phyloP scores from a whole-genome alignment of 2,888 invertebrate genomes.

The Yponomeuta evonymella region DNA sequence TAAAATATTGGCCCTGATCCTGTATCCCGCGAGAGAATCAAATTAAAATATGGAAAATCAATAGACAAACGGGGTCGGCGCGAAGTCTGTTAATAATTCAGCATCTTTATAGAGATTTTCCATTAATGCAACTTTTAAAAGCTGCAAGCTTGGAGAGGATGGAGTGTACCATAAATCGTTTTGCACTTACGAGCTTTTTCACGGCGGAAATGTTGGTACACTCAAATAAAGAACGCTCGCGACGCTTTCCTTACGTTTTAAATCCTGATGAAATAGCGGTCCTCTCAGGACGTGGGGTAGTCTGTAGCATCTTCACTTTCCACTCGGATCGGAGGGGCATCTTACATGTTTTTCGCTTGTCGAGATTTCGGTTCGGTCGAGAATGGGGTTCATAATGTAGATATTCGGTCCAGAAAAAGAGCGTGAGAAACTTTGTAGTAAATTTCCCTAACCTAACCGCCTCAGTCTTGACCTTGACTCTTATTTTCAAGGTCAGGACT shows the following conservation, averaged over 20 bases:
- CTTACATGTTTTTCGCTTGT: too few relatives aligned
- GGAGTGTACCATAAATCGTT: constrained; percentile 6
- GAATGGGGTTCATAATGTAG: too few relatives aligned
- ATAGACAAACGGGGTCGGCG: neutral
- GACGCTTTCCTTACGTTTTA: neutral
- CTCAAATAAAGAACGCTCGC: neutral
- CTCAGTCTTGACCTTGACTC: too few relatives aligned
- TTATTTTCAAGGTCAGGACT: too few relatives aligned
- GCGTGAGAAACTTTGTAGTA: too few relatives aligned
- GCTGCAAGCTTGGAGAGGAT: neutral
- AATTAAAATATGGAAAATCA: neutral
- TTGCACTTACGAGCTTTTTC: constrained; percentile 11
- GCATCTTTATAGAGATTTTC: neutral
- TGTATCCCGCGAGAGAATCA: neutral
- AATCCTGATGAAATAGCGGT: neutral
- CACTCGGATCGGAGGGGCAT: too few relatives aligned
- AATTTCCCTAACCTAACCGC: too few relatives aligned
- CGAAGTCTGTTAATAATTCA: neutral
- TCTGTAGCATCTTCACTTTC: neutral
- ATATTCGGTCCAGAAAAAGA: too few relatives aligned
- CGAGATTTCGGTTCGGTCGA: too few relatives aligned
- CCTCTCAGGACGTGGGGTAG: neutral
- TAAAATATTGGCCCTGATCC: neutral
- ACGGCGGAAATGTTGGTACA: neutral
- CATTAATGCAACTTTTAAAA: neutral